Percentiles rank a stretch among this genome's conserved stretches.
Conservation (phyloP, 2,888 invertebrate genomes). For the Salpingus planirostris region DNA sequence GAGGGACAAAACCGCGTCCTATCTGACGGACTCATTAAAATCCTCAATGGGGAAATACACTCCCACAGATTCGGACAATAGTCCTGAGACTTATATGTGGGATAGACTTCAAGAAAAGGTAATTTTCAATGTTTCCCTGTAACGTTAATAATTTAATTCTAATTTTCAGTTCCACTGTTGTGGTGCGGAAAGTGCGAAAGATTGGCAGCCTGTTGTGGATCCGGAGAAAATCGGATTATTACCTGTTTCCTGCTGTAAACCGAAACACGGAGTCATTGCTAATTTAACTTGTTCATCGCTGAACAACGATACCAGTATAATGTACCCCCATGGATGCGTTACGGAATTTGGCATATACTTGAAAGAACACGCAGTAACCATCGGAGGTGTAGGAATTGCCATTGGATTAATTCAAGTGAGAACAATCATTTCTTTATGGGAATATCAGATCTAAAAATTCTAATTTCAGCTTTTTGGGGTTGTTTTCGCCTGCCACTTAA, state of each 20-base stretch:
- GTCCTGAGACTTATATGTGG: constrained; percentile 57
- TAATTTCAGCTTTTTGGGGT: constrained; percentile 71
- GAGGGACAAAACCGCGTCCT: constrained; percentile 55
- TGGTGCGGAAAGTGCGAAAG: constrained; percentile 53
- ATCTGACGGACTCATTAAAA: constrained; percentile 58
- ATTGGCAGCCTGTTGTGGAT: constrained; percentile 46
- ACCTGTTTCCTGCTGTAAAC: constrained; percentile 58
- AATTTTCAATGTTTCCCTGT: constrained; percentile 23
- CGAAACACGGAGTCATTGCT: constrained; percentile 44
- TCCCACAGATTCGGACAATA: constrained; percentile 34
- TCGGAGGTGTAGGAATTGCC: constrained; percentile 75
- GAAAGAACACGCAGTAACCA: constrained; percentile 60
- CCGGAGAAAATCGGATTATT: constrained; percentile 33
- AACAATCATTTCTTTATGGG: no score
- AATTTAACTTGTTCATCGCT: constrained; percentile 31
- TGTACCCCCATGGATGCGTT: constrained; percentile 56
- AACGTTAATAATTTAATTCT: not conserved
- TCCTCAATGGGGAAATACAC: constrained; percentile 57
- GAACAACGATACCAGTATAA: constrained; percentile 25
- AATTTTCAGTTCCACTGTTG: constrained; percentile 60
- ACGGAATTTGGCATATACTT: constrained; percentile 53
- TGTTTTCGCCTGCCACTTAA: constrained; percentile 83
- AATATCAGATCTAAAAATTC: constrained; percentile 6
- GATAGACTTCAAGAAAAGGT: constrained; percentile 76
- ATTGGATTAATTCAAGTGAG: constrained; percentile 81